phyloP scores from a whole-genome alignment of 2,888 invertebrate species.

The Andrena camellia region DNA sequence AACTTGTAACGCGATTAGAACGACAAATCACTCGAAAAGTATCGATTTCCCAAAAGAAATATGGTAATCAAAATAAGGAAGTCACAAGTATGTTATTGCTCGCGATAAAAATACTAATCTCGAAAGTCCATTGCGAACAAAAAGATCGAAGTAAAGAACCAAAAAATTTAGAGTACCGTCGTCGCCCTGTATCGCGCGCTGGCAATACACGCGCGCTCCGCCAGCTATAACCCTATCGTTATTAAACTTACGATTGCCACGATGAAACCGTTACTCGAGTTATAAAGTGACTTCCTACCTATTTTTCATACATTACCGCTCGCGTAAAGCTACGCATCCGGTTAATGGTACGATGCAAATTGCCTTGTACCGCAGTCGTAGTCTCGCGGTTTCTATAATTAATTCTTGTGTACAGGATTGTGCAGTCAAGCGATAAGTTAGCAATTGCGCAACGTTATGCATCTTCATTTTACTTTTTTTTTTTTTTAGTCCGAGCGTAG shows the following conservation, averaged over 20 bases:
- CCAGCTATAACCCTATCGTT: not conserved
- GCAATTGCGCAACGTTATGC: not conserved
- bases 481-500: not conserved
- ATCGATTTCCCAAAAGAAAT: too few species aligned
- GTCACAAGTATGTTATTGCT: too few species aligned
- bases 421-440: conserved; percentile 6
- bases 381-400: conserved; percentile 9
- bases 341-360: not conserved
- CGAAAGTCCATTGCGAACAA: too few species aligned
- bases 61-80: too few species aligned
- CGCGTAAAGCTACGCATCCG: not conserved
- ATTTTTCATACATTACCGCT: not conserved
- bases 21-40: too few species aligned
- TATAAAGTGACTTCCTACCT: not conserved
- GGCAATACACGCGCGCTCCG: not conserved
- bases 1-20: too few species aligned
- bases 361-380: not conserved
- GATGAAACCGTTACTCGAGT: conserved; percentile 3
- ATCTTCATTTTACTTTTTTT: not conserved
- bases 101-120: too few species aligned
- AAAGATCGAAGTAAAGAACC: too few species aligned
- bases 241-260: not conserved
- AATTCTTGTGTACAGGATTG: not conserved
- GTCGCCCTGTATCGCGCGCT: too few species aligned
- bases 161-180: too few species aligned